phyloP scores from a whole-genome alignment of 2,113 vertebrate species.

The Xenus cinereus region DNA sequence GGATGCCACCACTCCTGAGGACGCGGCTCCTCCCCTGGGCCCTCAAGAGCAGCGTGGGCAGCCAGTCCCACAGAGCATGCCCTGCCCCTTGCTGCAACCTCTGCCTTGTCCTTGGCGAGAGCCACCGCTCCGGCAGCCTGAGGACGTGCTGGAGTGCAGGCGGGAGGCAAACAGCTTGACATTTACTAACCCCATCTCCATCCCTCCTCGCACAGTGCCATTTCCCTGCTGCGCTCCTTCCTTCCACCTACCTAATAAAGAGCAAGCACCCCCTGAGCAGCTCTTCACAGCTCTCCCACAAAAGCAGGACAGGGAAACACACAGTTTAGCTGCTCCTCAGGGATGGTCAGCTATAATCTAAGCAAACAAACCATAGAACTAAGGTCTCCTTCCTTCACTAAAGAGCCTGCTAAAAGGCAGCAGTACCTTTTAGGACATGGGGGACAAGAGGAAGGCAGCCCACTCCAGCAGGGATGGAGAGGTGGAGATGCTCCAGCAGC shows the following conservation, averaged over 20 bases:
- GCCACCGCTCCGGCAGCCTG: not conserved
- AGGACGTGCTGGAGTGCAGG: accelerated
- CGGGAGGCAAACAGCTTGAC: constrained; percentile 13
- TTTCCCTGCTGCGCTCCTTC: constrained; percentile 1
- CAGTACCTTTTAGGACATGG: not conserved
- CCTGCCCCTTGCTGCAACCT: not conserved
- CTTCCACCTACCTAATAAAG: not conserved
- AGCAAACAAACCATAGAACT: constrained; percentile 13
- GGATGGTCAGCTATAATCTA: not conserved
- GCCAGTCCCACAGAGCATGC: not conserved
- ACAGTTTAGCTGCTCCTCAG: not conserved
- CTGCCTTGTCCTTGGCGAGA: accelerated
- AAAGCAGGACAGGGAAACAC: not conserved
- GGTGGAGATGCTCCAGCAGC: not conserved
- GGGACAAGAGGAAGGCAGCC: not conserved
- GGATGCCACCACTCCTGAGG: not conserved
- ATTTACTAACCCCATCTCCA: not conserved
- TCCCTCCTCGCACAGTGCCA: not conserved
- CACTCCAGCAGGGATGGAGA: not conserved
- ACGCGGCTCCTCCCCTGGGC: not conserved
- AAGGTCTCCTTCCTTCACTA: not conserved
- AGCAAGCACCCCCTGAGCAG: not conserved
- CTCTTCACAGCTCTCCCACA: not conserved
- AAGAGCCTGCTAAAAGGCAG: not conserved
- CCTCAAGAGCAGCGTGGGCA: accelerated